Evolutionary conservation across 2,113 vertebrate species (phyloP).

Genomic region (Halcyon senegalensis): DNA sequence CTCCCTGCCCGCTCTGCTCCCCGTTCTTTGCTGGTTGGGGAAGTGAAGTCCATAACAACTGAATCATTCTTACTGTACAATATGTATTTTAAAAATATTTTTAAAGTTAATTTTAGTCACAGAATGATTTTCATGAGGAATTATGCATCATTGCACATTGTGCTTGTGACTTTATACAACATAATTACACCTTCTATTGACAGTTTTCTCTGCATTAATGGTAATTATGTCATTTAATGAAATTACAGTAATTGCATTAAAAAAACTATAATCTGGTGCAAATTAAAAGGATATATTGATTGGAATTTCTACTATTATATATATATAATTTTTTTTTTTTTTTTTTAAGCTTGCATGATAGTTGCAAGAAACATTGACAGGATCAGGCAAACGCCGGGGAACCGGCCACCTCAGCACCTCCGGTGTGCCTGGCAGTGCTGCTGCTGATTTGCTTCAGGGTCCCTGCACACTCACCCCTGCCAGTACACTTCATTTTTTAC

Average conservation of each 20-base stretch:
- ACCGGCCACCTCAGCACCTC: neutral
- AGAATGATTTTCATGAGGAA: constrained; percentile 66
- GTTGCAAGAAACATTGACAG: constrained; percentile 15
- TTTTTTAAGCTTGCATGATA: neutral
- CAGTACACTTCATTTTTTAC: neutral
- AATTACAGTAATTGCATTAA: constrained; percentile 81
- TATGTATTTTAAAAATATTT: constrained; percentile 61
- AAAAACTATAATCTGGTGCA: constrained; percentile 67
- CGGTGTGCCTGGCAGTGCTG: neutral
- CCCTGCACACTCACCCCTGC: constrained; percentile 17
- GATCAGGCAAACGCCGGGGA: neutral
- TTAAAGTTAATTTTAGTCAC: constrained; percentile 66
- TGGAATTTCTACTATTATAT: neutral
- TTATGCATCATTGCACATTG: constrained; percentile 73
- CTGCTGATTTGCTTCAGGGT: constrained; percentile 36
- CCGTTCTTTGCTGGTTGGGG: neutral
- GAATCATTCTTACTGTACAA: constrained; percentile 24
- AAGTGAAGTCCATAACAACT: neutral
- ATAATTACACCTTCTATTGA: constrained; percentile 82
- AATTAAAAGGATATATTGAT: constrained; percentile 67
- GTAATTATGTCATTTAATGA: constrained; percentile 81
- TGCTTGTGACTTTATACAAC: constrained; percentile 74
- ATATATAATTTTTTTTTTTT: neutral
- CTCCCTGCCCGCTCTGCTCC: neutral
- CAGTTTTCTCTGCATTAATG: constrained; percentile 77